Base-by-base conservation (phyloP, 2,888 invertebrate genomes). In the Ochropleura plecta region DNA sequence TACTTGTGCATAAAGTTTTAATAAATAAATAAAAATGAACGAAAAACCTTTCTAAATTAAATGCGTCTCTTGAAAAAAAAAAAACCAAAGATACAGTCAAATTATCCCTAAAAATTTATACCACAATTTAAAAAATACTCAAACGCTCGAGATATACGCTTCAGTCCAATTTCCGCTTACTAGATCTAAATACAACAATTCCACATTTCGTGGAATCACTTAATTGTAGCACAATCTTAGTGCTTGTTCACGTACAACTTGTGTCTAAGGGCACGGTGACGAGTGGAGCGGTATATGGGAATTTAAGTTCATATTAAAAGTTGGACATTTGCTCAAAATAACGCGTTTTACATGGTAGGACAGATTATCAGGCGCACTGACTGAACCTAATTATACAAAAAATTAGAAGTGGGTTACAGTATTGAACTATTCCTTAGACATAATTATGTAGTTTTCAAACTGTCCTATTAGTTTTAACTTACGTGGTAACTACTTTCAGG, bases 151-250 rank as follows among this genome's bases (percentile, higher is more conserved):
- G 20, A 53, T 72, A 44, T 76, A 73, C 59, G 64, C 49, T 72
- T 72, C 76, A 65, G 67, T 73, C 12, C 76, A 76, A 73, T 82
- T 82, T 79, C 79, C 68, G 73, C 65, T 68, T 63, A 82, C 68
- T 73, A 73, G 48, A 82, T 82, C 70, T 73, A 81, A 83, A 83
- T 85, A 82, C 76, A 78, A 82, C 82, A 71, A 84, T 75, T 75
- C 70, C 51, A 59, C 18, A 73, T 82, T 80, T 78, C 82, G 67
- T 68, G 42, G 60, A 64, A 81, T 76, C 76, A 60, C 71, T 76
- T 76, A 81, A 80, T 80, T 81, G 81, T 69, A 71, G 59, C 53
- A 81, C 76, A 79, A 79, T 79, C 79, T 78, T 79, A 79, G 70
- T 76, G 74, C 79, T 79, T 74, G 78, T 79, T 60, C 78, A 74